Evolutionary conservation across 2,888 invertebrate species (phyloP).

Genomic region (Schizotus pectinicornis): DNA sequence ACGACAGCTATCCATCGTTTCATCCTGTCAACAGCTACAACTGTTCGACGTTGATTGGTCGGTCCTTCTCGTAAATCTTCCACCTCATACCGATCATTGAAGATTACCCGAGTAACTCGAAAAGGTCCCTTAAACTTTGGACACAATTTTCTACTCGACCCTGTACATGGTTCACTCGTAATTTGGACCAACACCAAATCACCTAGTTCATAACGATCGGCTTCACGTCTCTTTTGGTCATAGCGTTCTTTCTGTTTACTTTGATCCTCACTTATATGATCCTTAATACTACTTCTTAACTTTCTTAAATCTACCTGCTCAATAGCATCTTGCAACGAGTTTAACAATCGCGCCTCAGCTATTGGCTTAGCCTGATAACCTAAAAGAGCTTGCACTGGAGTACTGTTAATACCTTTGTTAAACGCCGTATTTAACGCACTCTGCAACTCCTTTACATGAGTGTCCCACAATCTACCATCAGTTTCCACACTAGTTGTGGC

Average conservation of each 20-base stretch:
- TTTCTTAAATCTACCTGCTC: slow-evolving; percentile 17
- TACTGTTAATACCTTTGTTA: slow-evolving; percentile 30
- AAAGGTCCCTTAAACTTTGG: slow-evolving; percentile 32
- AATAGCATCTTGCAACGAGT: neutral
- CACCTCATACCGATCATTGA: no score
- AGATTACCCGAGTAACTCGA: neutral
- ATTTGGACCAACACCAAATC: slow-evolving; percentile 32
- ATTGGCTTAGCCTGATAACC: slow-evolving; percentile 22
- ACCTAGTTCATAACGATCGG: slow-evolving; percentile 11
- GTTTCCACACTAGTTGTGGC: slow-evolving; percentile 29
- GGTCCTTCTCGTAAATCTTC: no score
- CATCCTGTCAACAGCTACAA: no score
- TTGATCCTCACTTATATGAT: slow-evolving; percentile 27
- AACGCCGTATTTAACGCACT: slow-evolving; percentile 37
- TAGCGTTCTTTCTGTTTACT: slow-evolving; percentile 27
- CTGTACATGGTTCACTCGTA: slow-evolving; percentile 24
- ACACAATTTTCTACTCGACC: slow-evolving; percentile 23
- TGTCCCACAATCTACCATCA: slow-evolving; percentile 36
- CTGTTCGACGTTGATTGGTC: no score
- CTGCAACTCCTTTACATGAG: slow-evolving; percentile 34
- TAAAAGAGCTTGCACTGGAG: slow-evolving; percentile 33
- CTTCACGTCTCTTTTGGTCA: slow-evolving; percentile 17
- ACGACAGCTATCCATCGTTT: no score
- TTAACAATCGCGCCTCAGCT: slow-evolving; percentile 25
- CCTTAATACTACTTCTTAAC: slow-evolving; percentile 13